Evolutionary conservation across 2,888 invertebrate genomes (phyloP), one percentile per base, ranked within the genome.

Genomic region (Luperina testacea): DNA sequence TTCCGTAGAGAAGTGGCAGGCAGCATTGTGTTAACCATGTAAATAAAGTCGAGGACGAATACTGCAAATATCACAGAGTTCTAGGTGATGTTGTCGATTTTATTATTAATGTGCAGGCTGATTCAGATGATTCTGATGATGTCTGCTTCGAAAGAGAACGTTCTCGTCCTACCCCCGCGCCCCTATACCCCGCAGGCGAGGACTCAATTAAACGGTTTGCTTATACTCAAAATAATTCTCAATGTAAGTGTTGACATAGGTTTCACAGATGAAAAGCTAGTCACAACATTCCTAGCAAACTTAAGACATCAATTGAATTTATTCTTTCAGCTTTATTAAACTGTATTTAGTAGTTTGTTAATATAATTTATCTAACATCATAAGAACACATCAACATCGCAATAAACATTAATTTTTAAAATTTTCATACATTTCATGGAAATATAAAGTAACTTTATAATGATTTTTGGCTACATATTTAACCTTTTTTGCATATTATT

Each of bases 401-500:
- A 80, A 80, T 82, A 83, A 82, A 85, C 67, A 79, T 75, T 27
- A 42, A 72, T 75, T 82, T 72, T 72, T 51, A 53, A 65, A 42
- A 24, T 27, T 72, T 67, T 73, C 48, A 68, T 75, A 78, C n/a
- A 67, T 69, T 65, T 75, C 59, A 74, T 57, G 59, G 68, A 63
- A 75, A 75, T 74, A 17, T 57, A 67, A 79, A 80, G 57, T 81
- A 83, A 82, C 73, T 74, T 77, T 83, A 76, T 75, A 64, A 64
- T 72, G 20, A 73, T 57, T 77, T 81, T 82, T 77, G 74, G 64
- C 70, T 82, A 83, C 59, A 70, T 63, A 80, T 59, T 71, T 71
- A 79, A 81, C 71, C 48, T 71, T 75, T 74, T 72, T 72, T 53
- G 15, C 45, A n/a, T 68, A 57, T 78, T 87, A 85, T 82, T 87